Evolutionary conservation across 2,888 invertebrate species (phyloP).

Genomic region (Tanypteryx hageni): DNA sequence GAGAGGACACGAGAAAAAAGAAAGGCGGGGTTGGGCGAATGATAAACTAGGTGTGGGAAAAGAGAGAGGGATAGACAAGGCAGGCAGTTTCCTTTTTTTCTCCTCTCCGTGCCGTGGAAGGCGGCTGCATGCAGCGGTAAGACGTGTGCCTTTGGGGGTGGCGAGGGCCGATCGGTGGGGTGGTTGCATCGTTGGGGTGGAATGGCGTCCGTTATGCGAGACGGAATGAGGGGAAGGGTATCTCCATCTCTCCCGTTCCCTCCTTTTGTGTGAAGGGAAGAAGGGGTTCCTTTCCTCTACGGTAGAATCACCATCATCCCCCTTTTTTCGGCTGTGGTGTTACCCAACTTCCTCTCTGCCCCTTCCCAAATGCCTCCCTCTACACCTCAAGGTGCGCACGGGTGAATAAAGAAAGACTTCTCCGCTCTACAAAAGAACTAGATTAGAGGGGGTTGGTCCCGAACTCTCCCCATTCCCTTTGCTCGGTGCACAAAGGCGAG

Average conservation of each 20-base stretch:
- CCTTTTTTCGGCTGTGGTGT: not conserved
- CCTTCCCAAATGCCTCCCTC: not conserved
- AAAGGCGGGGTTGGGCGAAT: not conserved
- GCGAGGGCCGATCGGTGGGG: not conserved
- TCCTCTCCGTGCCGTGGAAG: not conserved
- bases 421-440: conserved; percentile 29
- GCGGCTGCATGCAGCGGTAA: not conserved
- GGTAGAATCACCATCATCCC: conserved; percentile 10
- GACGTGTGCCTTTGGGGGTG: not conserved
- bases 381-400: conserved; percentile 44
- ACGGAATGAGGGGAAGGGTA: not conserved
- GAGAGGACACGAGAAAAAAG: not conserved
- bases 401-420: conserved; percentile 1
- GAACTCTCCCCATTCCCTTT: too few species aligned
- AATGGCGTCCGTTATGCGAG: not conserved
- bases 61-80: not conserved
- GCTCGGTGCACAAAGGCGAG: not conserved
- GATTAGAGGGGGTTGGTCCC: conserved; percentile 39
- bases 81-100: not conserved
- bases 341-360: not conserved
- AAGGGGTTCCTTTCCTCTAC: conserved; percentile 4
- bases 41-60: not conserved
- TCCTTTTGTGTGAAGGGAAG: not conserved
- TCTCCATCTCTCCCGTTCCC: not conserved
- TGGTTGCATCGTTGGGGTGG: not conserved